phyloP scores from a whole-genome alignment of 2,888 invertebrate species.

The Drosophila nr. perissopoda region DNA sequence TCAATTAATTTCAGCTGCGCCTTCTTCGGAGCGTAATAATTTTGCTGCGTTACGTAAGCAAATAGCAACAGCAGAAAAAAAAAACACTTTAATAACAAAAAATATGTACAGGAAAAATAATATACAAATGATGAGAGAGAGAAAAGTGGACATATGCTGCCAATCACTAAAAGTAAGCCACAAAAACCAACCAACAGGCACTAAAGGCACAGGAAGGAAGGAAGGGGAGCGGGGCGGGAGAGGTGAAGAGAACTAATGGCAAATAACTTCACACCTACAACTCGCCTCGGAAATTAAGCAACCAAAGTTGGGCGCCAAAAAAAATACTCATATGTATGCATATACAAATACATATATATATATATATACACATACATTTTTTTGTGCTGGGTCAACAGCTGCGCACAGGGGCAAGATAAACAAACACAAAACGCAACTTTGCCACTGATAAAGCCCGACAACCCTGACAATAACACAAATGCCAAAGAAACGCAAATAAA shows the following conservation, averaged over 20 bases:
- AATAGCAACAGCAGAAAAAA: conserved; percentile 48
- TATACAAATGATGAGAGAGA: conserved; percentile 4
- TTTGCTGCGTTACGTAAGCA: conserved; percentile 62
- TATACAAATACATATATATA: conserved; percentile 4
- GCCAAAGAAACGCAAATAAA: conserved; percentile 47
- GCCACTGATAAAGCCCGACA: conserved; percentile 51
- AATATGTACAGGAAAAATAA: conserved; percentile 34
- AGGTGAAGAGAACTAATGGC: conserved; percentile 7
- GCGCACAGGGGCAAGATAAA: conserved; percentile 47
- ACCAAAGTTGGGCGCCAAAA: conserved; percentile 35
- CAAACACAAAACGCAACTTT: conserved; percentile 54
- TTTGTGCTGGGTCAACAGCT: conserved; percentile 41
- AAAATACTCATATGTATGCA: conserved; percentile 29
- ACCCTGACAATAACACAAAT: conserved; percentile 30
- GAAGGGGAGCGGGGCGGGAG: not conserved
- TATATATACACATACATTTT: conserved; percentile 7
- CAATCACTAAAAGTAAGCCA: conserved; percentile 71
- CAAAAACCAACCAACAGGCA: conserved; percentile 60
- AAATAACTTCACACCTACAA: conserved; percentile 56
- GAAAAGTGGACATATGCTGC: conserved; percentile 57
- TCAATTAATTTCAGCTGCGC: conserved; percentile 61
- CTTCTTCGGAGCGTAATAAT: conserved; percentile 27
- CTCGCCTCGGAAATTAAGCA: conserved; percentile 54
- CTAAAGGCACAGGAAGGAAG: conserved; percentile 7
- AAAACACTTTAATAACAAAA: conserved; percentile 6